Conservation (phyloP, 2,797 vertebrate species). For the Sardinella longiceps region DNA sequence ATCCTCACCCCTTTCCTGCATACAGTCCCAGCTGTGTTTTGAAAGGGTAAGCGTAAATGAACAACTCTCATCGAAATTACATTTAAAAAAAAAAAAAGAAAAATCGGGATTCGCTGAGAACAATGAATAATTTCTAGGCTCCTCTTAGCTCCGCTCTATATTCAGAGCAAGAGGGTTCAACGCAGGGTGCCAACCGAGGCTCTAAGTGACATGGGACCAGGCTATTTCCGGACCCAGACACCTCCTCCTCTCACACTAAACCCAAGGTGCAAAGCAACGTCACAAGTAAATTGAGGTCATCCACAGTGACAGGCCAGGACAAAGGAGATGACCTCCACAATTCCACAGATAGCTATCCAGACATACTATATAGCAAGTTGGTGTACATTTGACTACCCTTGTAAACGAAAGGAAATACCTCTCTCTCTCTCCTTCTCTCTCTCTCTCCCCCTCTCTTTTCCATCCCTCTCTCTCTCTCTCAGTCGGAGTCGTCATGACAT, state of each 20-base stretch:
- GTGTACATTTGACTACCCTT: not conserved
- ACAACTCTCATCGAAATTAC: not conserved
- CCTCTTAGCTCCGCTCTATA: not conserved
- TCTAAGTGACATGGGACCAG: not conserved
- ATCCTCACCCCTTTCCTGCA: not conserved
- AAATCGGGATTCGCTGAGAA: not conserved
- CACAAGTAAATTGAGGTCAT: not conserved
- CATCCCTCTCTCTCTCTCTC: not conserved
- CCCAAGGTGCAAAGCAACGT: not conserved
- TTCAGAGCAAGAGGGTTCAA: not conserved
- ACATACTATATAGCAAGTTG: not conserved
- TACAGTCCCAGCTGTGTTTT: not conserved
- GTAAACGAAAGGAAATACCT: not conserved
- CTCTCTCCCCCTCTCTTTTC: not conserved
- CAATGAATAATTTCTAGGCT: not conserved
- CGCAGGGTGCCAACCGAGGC: not conserved
- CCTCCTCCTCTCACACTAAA: not conserved
- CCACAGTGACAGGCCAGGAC: not conserved
- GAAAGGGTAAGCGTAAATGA: not conserved
- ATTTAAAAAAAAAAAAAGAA: too few relatives aligned
- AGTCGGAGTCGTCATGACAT: not conserved
- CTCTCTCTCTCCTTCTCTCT: not conserved
- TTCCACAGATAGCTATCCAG: not conserved
- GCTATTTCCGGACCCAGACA: conserved; percentile 15
- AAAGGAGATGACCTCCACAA: not conserved